Evolutionary conservation across 2,888 invertebrate genomes (phyloP).

Genomic region (Eilema sororculum): DNA sequence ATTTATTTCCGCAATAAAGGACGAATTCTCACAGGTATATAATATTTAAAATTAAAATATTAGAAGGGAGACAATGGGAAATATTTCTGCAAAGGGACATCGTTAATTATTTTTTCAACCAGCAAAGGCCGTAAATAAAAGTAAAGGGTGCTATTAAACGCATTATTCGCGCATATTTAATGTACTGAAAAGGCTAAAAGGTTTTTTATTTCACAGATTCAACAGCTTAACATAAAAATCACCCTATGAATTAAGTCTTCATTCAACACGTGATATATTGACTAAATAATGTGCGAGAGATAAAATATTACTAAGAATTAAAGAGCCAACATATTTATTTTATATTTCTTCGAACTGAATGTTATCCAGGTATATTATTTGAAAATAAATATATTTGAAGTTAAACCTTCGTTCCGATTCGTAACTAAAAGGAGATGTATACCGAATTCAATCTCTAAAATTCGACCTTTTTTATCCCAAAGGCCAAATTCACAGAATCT

Average conservation of each 20-base stretch:
- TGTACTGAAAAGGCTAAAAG: slow-evolving; percentile 84
- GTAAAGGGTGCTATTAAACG: slow-evolving; percentile 86
- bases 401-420: slow-evolving; percentile 24
- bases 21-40: slow-evolving; percentile 46
- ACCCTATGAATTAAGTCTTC: slow-evolving; percentile 73
- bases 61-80: slow-evolving; percentile 75
- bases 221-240: slow-evolving; percentile 81
- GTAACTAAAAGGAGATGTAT: slow-evolving; percentile 42
- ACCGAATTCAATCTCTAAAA: slow-evolving; percentile 44
- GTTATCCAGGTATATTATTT: slow-evolving; percentile 27
- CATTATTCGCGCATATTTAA: slow-evolving; percentile 85
- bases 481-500: slow-evolving; percentile 40
- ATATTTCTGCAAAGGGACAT: slow-evolving; percentile 71
- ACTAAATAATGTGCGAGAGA: slow-evolving; percentile 51
- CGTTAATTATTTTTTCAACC: slow-evolving; percentile 82
- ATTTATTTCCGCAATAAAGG: slow-evolving; percentile 33
- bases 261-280: slow-evolving; percentile 75
- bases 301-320: slow-evolving; percentile 43
- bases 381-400: slow-evolving; percentile 24
- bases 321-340: slow-evolving; percentile 16
- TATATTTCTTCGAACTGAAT: slow-evolving; percentile 26
- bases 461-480: slow-evolving; percentile 41
- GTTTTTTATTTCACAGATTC: slow-evolving; percentile 77
- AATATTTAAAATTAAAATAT: slow-evolving; percentile 63
- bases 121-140: slow-evolving; percentile 80